A percentile compares a stretch with the other conserved stretches of the same genome.
Evolutionary conservation across 1,140 invertebrate genomes (phyloP).

Genomic region (Adoxophyes honmai): DNA sequence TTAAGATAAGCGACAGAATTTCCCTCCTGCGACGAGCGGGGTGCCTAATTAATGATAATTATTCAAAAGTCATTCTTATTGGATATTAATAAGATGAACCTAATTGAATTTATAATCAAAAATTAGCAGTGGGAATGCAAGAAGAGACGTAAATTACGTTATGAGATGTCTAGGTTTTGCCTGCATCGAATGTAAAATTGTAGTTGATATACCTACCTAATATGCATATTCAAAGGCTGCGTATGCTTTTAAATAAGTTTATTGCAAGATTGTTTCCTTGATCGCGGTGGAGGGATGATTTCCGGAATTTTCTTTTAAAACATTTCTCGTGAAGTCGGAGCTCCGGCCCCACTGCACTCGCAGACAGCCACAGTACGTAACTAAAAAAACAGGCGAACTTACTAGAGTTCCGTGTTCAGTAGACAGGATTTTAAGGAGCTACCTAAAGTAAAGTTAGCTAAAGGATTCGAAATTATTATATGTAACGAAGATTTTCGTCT

Average conservation of each 20-base stretch:
- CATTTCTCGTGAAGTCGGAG: conserved; percentile 48
- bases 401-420: background rate
- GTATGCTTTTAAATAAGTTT: conserved; percentile 58
- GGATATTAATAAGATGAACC: conserved; percentile 31
- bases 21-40: conserved; percentile 24
- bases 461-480: no score
- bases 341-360: conserved; percentile 37
- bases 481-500: background rate
- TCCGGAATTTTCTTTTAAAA: conserved; percentile 65
- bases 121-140: conserved; percentile 29
- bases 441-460: no score
- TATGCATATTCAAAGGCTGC: no score
- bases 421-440: no score
- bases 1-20: conserved; percentile 22
- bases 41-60: conserved; percentile 39
- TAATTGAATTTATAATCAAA: conserved; percentile 46
- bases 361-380: conserved; percentile 37
- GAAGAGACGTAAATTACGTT: no score
- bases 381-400: conserved; percentile 36
- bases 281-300: conserved; percentile 52
- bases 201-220: no score
- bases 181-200: no score
- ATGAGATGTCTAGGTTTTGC: no score
- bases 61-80: conserved; percentile 28
- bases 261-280: conserved; percentile 56